Base-by-base conservation (phyloP, 2,113 vertebrate genomes). In the Lamprotornis superbus region DNA sequence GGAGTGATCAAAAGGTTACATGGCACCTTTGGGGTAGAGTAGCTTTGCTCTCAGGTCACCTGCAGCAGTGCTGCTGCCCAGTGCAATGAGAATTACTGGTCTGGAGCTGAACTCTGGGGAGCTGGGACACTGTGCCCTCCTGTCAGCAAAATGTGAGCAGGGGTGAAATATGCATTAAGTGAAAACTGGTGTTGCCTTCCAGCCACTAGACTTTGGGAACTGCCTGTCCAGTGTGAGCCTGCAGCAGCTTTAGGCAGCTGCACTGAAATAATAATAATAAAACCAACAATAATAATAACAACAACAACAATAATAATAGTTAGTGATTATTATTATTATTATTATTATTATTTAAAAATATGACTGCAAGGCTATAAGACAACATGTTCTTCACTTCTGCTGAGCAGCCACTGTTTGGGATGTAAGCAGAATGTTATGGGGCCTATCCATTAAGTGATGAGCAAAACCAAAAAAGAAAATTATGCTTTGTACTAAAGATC, bases 401-500 rank as follows among this genome's bases (percentile, higher is more conserved):
- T 69, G 57, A 76, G 78, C 82, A 78, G 90, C 47, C 67, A 27
- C 80, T 81, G 28, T 92, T 71, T 63, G 70, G 74, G 52, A 30
- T 42, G n/a, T 49, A 82, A 83, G 71, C 74, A 92, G 91, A 35
- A 83, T 68, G 55, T 71, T 87, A 63, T 1, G 60, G 82, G 5
- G 30, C 22, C 53, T 94, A 95, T 92, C 83, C 87, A 95, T 94
- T 95, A 91, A 90, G 53, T 60, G 90, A 93, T 83, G 88, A 89
- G 60, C 65, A 83, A 95, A 94, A 91, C 88, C 50, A 10, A 82
- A 94, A 67, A 60, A 89, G 42, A 56, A 95, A 97, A 96, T 95
- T 53, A 78, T n/a, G 31, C 91, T 96, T 95, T 91, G 90, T 92
- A 37, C 71, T 95, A 89, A 89, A 95, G 92, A 89, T 94, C 94